Evolutionary conservation across 2,113 vertebrate genomes (phyloP).

Genomic region (Osmerus eperlanus): DNA sequence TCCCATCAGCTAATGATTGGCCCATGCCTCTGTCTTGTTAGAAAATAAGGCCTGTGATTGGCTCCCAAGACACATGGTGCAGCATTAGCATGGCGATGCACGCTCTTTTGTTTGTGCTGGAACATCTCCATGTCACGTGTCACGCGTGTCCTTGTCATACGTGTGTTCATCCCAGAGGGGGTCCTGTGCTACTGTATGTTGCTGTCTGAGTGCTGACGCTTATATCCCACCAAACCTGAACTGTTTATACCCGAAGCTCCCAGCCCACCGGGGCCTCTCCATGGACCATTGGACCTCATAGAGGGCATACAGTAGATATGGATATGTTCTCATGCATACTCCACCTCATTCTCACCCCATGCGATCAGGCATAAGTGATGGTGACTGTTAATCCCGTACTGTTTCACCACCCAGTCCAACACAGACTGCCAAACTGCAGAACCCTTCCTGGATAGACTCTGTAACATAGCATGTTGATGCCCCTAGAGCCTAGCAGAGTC

Average conservation of each 20-base stretch:
- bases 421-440: constrained; percentile 26
- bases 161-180: constrained; percentile 37
- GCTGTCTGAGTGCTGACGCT: constrained; percentile 46
- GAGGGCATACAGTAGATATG: constrained; percentile 58
- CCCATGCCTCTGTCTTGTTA: constrained; percentile 1
- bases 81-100: constrained; percentile 21
- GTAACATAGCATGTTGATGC: constrained; percentile 17
- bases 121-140: constrained; percentile 44
- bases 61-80: constrained; percentile 7
- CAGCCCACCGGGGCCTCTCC: not conserved
- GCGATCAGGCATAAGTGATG: constrained; percentile 75
- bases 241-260: not conserved
- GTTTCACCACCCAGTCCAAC: constrained; percentile 37
- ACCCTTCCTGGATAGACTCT: not conserved
- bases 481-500: constrained; percentile 17
- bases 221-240: not conserved
- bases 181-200: constrained; percentile 66
- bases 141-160: constrained; percentile 28
- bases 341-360: constrained; percentile 62
- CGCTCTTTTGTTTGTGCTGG: constrained; percentile 36
- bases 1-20: constrained; percentile 13
- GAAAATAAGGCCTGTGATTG: not conserved
- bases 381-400: constrained; percentile 49
- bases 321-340: constrained; percentile 50
- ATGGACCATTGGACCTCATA: constrained; percentile 34